A percentile compares a stretch with the other conserved stretches of the same genome.
These are phyloP conservation scores for Drosophila crucigera DNA, from an alignment of 2,888 invertebrate species.

Conservation along the genomic window DNA sequence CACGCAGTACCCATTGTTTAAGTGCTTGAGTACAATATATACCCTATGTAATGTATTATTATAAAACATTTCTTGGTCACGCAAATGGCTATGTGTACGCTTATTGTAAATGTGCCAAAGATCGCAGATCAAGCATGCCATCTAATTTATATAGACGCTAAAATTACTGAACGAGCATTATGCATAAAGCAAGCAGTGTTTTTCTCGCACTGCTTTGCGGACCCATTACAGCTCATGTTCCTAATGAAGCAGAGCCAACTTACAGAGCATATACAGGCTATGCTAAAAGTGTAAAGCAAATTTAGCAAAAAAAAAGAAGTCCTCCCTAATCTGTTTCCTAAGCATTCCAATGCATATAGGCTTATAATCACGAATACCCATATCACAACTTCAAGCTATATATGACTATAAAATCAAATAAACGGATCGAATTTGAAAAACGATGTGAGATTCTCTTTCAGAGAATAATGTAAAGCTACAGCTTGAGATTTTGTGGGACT, in stretches of 20 bases:
- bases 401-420: not conserved
- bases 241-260: not conserved
- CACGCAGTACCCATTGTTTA: not conserved
- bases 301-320: not conserved
- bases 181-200: conserved; percentile 8
- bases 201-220: not conserved
- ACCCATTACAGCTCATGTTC: not conserved
- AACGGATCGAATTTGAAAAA: not conserved
- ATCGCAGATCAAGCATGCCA: not conserved
- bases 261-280: not conserved
- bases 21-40: not conserved
- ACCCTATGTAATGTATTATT: not conserved
- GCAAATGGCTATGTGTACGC: not conserved
- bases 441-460: not conserved
- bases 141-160: not conserved
- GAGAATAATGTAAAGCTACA: not conserved
- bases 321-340: not conserved
- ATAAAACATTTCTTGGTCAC: not conserved
- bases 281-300: not conserved
- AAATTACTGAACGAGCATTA: not conserved
- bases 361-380: too few relatives aligned
- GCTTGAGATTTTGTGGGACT: not conserved
- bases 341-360: not conserved
- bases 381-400: not conserved
- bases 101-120: not conserved